These are phyloP conservation scores for Scortum barcoo DNA, from an alignment of 2,113 vertebrate species.

Conservation along the genomic window DNA sequence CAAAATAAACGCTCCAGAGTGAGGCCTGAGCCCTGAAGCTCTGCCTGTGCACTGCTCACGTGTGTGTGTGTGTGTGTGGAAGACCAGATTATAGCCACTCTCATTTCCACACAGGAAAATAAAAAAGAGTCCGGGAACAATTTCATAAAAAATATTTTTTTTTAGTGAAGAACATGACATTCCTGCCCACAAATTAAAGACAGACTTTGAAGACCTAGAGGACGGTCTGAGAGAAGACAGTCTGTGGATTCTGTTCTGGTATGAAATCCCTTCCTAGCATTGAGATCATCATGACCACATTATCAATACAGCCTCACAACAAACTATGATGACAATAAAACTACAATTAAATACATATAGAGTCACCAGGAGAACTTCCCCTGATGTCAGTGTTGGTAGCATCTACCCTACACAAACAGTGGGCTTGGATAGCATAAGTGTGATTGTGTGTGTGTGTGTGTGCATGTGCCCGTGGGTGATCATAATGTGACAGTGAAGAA, in stretches of 20 bases:
- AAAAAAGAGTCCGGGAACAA: constrained; percentile 39
- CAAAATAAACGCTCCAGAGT: constrained; percentile 76
- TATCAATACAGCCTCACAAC: not conserved
- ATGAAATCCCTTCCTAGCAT: not conserved
- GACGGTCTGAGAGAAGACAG: no score
- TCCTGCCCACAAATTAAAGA: constrained; percentile 37
- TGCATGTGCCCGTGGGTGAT: constrained; percentile 20
- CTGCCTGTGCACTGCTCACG: constrained; percentile 37
- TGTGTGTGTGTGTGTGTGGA: constrained; percentile 41
- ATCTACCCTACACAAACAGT: not conserved
- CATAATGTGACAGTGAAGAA: constrained; percentile 73
- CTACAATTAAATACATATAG: not conserved
- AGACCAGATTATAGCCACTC: constrained; percentile 64
- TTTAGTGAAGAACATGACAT: constrained; percentile 33
- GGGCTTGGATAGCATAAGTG: not conserved
- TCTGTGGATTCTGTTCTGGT: constrained; percentile 1
- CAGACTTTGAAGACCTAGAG: constrained; percentile 19
- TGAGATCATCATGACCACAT: not conserved
- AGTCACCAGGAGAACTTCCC: not conserved
- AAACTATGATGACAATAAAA: not conserved
- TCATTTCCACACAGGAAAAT: constrained; percentile 56
- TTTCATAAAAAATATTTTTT: constrained; percentile 13
- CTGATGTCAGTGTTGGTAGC: not conserved
- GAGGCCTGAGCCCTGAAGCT: constrained; percentile 47
- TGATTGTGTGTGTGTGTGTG: not conserved